phyloP scores from a whole-genome alignment of 2,113 vertebrate genomes.

The Carettochelys insculpta region DNA sequence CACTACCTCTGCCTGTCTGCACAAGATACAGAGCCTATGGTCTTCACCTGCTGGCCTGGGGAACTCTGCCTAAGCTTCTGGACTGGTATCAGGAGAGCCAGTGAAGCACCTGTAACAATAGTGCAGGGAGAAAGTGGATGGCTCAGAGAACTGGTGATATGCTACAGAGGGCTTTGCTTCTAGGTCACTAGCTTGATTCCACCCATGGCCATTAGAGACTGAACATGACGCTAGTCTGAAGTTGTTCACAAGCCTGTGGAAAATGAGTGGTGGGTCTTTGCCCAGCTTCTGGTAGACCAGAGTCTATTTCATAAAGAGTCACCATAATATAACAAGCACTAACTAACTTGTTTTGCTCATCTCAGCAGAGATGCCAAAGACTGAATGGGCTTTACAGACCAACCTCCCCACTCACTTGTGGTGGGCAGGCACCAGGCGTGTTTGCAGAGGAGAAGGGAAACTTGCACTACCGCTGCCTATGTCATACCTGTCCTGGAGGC shows the following conservation, averaged over 20 bases:
- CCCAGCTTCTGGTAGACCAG: background rate
- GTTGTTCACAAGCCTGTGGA: background rate
- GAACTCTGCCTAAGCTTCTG: background rate
- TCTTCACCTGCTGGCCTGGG: background rate
- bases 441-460: background rate
- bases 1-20: background rate
- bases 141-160: background rate
- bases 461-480: background rate
- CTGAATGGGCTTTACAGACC: background rate
- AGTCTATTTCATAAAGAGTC: background rate
- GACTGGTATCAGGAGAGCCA: background rate
- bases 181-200: background rate
- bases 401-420: background rate
- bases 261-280: background rate
- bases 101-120: background rate
- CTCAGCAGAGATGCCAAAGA: background rate
- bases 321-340: background rate
- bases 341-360: background rate
- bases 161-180: background rate
- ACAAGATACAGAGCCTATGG: background rate
- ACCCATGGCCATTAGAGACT: background rate
- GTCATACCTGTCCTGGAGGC: background rate
- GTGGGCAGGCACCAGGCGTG: accelerated
- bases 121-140: background rate
- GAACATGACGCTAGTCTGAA: background rate